Evolutionary conservation across 1,140 invertebrate genomes (phyloP).

Genomic region (Heterodera schachtii): DNA sequence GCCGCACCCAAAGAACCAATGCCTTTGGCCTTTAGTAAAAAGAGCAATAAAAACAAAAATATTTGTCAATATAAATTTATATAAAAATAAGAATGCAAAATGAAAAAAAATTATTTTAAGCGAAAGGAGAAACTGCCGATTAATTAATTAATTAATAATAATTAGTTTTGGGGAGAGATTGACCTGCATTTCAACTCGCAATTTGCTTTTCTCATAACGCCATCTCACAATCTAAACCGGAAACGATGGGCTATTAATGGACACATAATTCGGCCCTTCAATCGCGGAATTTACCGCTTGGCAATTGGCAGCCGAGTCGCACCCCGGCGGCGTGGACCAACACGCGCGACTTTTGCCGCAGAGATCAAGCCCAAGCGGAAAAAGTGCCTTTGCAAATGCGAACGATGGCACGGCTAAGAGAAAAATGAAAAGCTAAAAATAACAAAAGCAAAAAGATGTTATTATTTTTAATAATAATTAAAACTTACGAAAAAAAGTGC

Average conservation of each 20-base stretch:
- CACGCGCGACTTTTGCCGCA: slow-evolving; percentile 20
- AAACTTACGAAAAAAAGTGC: neutral
- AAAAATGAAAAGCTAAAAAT: neutral
- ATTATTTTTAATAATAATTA: neutral
- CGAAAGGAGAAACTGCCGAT: too few relatives aligned
- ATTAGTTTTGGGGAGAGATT: neutral
- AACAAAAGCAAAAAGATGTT: neutral
- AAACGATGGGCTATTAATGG: neutral
- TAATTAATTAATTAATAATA: neutral
- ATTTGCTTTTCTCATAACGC: slow-evolving; percentile 16
- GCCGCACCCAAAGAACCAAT: neutral
- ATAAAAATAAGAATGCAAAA: neutral
- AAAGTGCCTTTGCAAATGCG: neutral
- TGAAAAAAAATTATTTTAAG: too few relatives aligned
- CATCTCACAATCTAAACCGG: slow-evolving; percentile 17
- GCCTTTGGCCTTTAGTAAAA: slow-evolving; percentile 3
- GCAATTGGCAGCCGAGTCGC: slow-evolving; percentile 17
- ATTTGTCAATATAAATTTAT: neutral
- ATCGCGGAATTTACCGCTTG: slow-evolving; percentile 15
- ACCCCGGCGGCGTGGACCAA: slow-evolving; percentile 21
- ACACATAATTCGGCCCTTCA: neutral
- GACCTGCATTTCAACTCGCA: slow-evolving; percentile 24
- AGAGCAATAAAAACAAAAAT: neutral
- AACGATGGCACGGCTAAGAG: neutral
- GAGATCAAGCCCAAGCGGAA: slow-evolving; percentile 9